These are phyloP conservation scores for Hyles vespertilio DNA, from an alignment of 1,140 invertebrate species.

Conservation along the genomic window DNA sequence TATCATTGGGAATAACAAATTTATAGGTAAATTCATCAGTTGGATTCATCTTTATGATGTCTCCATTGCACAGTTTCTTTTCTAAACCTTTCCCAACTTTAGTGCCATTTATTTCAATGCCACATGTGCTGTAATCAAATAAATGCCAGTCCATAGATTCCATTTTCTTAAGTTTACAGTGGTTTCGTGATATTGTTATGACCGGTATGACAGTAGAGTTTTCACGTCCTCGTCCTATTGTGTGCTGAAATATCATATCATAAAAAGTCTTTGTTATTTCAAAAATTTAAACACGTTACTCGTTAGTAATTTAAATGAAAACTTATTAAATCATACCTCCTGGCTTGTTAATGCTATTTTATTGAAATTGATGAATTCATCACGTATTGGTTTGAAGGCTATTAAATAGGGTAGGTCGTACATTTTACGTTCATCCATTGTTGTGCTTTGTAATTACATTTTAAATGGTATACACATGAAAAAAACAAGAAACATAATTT, in stretches of 20 bases:
- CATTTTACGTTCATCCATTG: too few species aligned
- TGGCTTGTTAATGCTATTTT: too few species aligned
- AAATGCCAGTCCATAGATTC: slow-evolving; percentile 45
- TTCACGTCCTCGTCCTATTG: slow-evolving; percentile 66
- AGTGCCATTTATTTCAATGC: slow-evolving; percentile 70
- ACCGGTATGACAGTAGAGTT: slow-evolving; percentile 69
- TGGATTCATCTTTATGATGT: slow-evolving; percentile 70
- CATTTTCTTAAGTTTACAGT: slow-evolving; percentile 67
- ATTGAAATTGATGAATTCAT: too few species aligned
- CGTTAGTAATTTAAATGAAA: too few species aligned
- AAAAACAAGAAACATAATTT: too few species aligned
- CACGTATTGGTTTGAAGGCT: too few species aligned
- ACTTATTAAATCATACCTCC: too few species aligned
- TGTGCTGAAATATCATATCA: slow-evolving; percentile 58
- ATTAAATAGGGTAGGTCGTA: too few species aligned
- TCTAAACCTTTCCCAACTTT: slow-evolving; percentile 47
- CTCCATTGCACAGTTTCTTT: slow-evolving; percentile 54
- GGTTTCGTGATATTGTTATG: slow-evolving; percentile 73
- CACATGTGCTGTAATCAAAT: slow-evolving; percentile 71
- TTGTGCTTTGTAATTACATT: too few species aligned
- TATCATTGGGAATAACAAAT: slow-evolving; percentile 43
- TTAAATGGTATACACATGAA: too few species aligned
- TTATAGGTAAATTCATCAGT: slow-evolving; percentile 65
- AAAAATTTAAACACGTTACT: too few species aligned
- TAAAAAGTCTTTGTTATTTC: too few species aligned